Evolutionary conservation across 2,888 invertebrate species (phyloP), one percentile per base, ranked within the genome.

Genomic region (Drosophila greeni): DNA sequence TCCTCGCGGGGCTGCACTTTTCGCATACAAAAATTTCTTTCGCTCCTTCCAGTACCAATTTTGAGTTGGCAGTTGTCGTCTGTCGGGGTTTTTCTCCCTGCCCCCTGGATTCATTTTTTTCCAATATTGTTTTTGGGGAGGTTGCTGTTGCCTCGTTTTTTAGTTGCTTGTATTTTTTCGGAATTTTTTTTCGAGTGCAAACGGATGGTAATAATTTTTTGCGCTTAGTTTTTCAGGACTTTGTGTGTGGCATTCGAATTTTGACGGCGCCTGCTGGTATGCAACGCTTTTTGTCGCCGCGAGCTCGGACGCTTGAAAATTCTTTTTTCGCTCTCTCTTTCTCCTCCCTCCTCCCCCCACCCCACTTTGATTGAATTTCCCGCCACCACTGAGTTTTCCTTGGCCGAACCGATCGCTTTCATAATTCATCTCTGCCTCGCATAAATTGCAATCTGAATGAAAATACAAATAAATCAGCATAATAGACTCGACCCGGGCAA

Each of bases 391-490:
- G 16, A 42, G 16, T 68, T 53, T 68, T 51, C 36, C 48, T 42
- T 49, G 23, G 34, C n/a, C 48, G n/a, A 26, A 14, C 36, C 61
- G 61, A 61, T 61, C 61, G 34, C 37, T 62, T 69, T 68, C 75
- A 47, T 83, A 82, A 83, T 77, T 79, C 81, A 83, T 77, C 78
- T 57, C 58, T 54, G 59, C 58, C 60, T 75, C 62, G 67, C 76
- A 79, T 76, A 77, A 83, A 76, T 78, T 76, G 82, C 77, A 75
- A 82, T 83, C 72, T 73, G 81, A 77, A 77, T 83, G 71, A 76
- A 83, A 81, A 82, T 82, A 73, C 67, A 82, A 74, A 82, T 85
- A 82, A 82, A 82, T 82, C 85, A 82, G 65, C 78, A 85, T 83
- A 82, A 82, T 84, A 84, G 76, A 84, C 77, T 80, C 59, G 40